A percentile compares a stretch with the other conserved stretches of the same genome.
phyloP scores from a whole-genome alignment of 2,797 vertebrate genomes.

The Nannoperca obscura region DNA sequence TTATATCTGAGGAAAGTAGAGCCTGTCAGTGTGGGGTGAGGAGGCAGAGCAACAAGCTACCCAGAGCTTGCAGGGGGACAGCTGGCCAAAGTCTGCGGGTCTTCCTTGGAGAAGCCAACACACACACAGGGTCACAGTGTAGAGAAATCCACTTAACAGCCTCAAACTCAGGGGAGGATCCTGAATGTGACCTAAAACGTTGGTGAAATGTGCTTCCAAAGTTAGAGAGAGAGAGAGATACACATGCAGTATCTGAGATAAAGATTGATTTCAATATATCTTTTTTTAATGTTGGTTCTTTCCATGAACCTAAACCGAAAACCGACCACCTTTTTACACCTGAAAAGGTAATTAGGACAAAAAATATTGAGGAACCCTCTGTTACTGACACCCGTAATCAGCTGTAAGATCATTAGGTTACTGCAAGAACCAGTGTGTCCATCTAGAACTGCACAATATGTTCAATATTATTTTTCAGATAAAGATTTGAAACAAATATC shows the following conservation, averaged over 20 bases:
- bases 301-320: background rate
- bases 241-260: background rate
- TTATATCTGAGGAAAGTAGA: slow-evolving; percentile 87
- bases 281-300: background rate
- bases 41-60: slow-evolving; percentile 73
- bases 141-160: slow-evolving; percentile 18
- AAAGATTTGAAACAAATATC: too few species aligned
- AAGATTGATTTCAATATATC: background rate
- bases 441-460: background rate
- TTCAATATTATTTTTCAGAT: too few species aligned
- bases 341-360: background rate
- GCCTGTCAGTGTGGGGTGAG: slow-evolving; percentile 70
- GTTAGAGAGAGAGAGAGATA: background rate
- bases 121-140: slow-evolving; percentile 1
- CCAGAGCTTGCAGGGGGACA: slow-evolving; percentile 70
- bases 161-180: background rate
- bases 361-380: background rate
- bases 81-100: slow-evolving; percentile 70
- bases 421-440: background rate
- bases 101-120: slow-evolving; percentile 45
- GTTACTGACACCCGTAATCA: background rate
- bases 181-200: slow-evolving; percentile 28
- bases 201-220: background rate
- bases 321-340: background rate
- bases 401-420: background rate